Evolutionary conservation across 2,888 invertebrate genomes (phyloP).

Genomic region (Oithona nana): DNA sequence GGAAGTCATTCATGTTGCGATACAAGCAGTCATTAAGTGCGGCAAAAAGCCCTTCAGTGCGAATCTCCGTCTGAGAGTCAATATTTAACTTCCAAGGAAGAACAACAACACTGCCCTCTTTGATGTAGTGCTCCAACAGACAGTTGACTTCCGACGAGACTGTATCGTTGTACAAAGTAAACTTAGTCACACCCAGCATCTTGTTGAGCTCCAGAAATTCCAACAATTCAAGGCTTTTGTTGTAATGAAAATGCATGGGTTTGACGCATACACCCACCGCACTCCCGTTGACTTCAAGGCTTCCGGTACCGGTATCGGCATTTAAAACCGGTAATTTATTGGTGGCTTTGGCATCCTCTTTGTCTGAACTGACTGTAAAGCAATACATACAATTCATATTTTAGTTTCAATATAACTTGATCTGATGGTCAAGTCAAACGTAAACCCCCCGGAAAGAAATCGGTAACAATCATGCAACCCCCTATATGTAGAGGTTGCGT

Average conservation of each 20-base stretch:
- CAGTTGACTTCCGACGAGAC: conserved; percentile 58
- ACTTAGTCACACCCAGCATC: conserved; percentile 61
- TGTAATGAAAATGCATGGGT: conserved; percentile 71
- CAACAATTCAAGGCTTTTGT: conserved; percentile 57
- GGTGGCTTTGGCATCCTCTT: conserved; percentile 30
- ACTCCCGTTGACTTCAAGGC: conserved; percentile 29
- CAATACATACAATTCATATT: too few relatives aligned
- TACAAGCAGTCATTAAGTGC: conserved; percentile 83
- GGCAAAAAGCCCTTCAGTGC: conserved; percentile 77
- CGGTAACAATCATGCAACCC: too few relatives aligned
- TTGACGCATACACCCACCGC: conserved; percentile 59
- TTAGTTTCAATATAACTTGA: too few relatives aligned
- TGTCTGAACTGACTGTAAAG: background rate
- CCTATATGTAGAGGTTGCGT: too few relatives aligned
- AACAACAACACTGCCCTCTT: conserved; percentile 45
- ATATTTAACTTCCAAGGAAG: conserved; percentile 69
- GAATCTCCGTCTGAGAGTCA: conserved; percentile 68
- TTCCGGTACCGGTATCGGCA: conserved; percentile 31
- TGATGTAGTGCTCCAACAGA: conserved; percentile 46
- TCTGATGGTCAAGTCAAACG: too few relatives aligned
- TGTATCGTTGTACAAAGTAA: conserved; percentile 78
- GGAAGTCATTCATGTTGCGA: conserved; percentile 63
- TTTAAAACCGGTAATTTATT: conserved; percentile 45
- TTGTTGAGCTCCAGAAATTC: conserved; percentile 76
- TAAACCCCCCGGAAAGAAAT: too few relatives aligned